Evolutionary conservation across 2,797 vertebrate species (phyloP).

Genomic region (Trematomus bernacchii): DNA sequence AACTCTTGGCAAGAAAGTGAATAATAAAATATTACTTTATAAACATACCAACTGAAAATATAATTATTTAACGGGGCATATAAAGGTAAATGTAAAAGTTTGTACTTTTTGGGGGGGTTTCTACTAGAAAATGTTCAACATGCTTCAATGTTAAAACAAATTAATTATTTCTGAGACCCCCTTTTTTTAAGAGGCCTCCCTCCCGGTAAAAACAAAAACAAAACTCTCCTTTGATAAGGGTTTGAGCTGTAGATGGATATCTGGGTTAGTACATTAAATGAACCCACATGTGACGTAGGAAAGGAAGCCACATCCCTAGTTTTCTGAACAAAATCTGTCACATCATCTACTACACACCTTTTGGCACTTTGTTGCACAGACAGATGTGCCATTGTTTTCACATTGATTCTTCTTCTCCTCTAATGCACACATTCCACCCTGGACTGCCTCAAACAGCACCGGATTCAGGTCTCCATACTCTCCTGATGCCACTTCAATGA

Average conservation of each 20-base stretch:
- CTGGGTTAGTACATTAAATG: too few relatives aligned
- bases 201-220: too few relatives aligned
- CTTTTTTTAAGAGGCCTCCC: too few relatives aligned
- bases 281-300: too few relatives aligned
- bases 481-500: constrained; percentile 97
- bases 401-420: constrained; percentile 89
- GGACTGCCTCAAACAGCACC: constrained; percentile 92
- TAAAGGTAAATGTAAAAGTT: too few relatives aligned
- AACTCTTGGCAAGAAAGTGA: not conserved
- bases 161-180: too few relatives aligned
- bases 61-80: not conserved
- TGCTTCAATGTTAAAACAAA: too few relatives aligned
- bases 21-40: not conserved
- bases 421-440: constrained; percentile 90
- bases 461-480: constrained; percentile 96
- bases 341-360: constrained; percentile 54
- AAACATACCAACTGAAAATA: not conserved
- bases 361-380: constrained; percentile 76
- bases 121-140: too few relatives aligned
- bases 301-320: too few relatives aligned
- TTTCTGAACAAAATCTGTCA: not conserved
- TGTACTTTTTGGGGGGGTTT: too few relatives aligned
- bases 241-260: too few relatives aligned
- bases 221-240: too few relatives aligned
- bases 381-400: constrained; percentile 74